A percentile compares a stretch with the other conserved stretches of the same genome.
These are phyloP conservation scores for Psittacula cyanocephala DNA, from an alignment of 2,113 vertebrate species.

Conservation along the genomic window DNA sequence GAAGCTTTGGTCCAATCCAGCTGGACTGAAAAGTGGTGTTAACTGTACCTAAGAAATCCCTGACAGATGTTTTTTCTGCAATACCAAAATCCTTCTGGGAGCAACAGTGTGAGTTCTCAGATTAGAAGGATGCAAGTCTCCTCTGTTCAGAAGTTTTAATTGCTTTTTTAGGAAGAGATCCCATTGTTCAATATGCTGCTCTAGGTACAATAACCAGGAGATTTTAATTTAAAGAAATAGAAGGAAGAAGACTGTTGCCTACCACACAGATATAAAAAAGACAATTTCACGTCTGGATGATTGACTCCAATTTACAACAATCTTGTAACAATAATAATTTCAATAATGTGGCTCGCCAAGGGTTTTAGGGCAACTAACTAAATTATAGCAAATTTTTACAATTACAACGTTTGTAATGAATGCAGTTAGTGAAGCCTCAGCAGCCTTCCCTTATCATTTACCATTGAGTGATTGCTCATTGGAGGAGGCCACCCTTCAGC, in stretches of 20 bases:
- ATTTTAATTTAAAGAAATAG: constrained; percentile 44
- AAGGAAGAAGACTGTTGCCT: constrained; percentile 24
- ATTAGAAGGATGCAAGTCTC: background rate
- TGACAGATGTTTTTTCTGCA: background rate
- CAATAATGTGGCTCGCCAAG: constrained; percentile 52
- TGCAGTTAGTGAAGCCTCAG: constrained; percentile 61
- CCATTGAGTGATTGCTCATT: constrained; percentile 50
- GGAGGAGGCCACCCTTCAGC: constrained; percentile 61
- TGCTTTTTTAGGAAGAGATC: background rate
- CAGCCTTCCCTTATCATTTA: constrained; percentile 66
- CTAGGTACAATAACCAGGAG: background rate
- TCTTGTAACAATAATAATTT: constrained; percentile 68
- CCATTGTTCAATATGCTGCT: background rate
- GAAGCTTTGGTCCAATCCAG: background rate
- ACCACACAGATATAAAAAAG: constrained; percentile 34
- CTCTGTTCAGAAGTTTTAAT: background rate
- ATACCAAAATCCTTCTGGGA: background rate
- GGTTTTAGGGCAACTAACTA: constrained; percentile 68
- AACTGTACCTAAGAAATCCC: background rate
- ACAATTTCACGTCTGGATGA: constrained; percentile 55
- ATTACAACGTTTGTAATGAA: constrained; percentile 69
- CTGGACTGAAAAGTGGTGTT: background rate
- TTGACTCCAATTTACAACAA: constrained; percentile 69
- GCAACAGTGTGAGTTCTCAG: background rate
- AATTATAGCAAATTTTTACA: constrained; percentile 70